Evolutionary conservation across 53 echinoderm and acorn worm species (phyloP).

Genomic region (Henricia sp.): DNA sequence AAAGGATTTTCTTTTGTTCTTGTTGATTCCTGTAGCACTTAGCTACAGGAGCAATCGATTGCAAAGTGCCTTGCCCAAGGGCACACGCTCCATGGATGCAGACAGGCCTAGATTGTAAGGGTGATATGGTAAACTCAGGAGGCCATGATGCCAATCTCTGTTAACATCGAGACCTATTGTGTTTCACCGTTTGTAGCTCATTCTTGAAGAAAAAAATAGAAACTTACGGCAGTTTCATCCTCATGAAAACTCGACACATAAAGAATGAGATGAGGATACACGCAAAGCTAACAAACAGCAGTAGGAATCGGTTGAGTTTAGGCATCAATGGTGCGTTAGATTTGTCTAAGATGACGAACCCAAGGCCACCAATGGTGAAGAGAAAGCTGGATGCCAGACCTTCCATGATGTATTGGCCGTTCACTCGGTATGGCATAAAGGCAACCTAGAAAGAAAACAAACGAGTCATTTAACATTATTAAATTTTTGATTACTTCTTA

Average conservation of each 20-base stretch:
- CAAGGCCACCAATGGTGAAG: constrained; percentile 95
- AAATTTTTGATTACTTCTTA: too few species aligned
- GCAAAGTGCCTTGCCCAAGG: too few species aligned
- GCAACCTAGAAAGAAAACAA: constrained; percentile 76
- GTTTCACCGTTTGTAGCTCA: too few species aligned
- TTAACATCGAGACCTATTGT: too few species aligned
- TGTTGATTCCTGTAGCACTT: too few species aligned
- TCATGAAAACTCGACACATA: constrained; percentile 98
- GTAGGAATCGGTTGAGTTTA: constrained; percentile 94
- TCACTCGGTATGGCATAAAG: constrained; percentile 99
- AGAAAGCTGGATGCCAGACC: constrained; percentile 96
- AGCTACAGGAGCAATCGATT: too few species aligned
- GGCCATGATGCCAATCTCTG: too few species aligned
- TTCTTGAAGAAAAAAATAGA: too few species aligned
- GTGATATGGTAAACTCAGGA: too few species aligned
- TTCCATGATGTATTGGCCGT: constrained; percentile 99
- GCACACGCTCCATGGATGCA: too few species aligned
- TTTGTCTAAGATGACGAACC: constrained; percentile 96
- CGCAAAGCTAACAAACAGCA: constrained; percentile 90
- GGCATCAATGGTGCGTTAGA: constrained; percentile 87
- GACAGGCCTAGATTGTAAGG: too few species aligned
- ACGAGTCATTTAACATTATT: background rate
- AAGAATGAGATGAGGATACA: constrained; percentile 94
- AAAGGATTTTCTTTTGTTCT: too few species aligned
- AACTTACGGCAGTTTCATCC: constrained; percentile 99